Conservation (phyloP, 2,888 invertebrate genomes). For the Eupithecia subfuscata region DNA sequence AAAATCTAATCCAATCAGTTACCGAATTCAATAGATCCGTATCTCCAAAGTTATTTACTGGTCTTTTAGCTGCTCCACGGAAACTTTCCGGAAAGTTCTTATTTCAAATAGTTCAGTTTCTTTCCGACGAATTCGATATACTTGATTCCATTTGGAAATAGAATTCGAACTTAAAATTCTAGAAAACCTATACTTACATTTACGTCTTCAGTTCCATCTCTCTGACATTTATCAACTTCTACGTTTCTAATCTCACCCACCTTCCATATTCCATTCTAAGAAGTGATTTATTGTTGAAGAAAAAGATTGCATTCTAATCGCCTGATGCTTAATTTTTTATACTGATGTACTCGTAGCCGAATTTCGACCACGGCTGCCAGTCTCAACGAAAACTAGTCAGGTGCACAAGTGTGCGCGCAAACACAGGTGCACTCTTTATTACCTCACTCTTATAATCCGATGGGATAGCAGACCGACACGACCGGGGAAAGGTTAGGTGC, state of each 20-base stretch:
- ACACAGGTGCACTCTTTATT: too few relatives aligned
- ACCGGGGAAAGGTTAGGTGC: too few relatives aligned
- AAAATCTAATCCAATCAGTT: not conserved
- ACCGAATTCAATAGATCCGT: slow-evolving; percentile 6
- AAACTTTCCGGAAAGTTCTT: slow-evolving; percentile 12
- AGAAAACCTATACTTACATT: not conserved
- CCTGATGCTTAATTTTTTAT: too few relatives aligned
- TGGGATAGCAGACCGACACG: too few relatives aligned
- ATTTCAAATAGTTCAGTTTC: slow-evolving; percentile 5
- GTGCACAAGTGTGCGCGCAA: too few relatives aligned
- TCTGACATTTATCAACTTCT: not conserved
- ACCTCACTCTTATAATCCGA: too few relatives aligned
- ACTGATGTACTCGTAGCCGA: too few relatives aligned
- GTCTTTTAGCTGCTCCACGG: not conserved
- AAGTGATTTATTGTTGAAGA: too few relatives aligned
- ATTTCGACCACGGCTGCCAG: too few relatives aligned
- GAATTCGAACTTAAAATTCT: slow-evolving; percentile 13
- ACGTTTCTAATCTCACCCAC: not conserved
- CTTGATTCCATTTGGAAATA: slow-evolving; percentile 25
- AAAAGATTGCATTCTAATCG: too few relatives aligned
- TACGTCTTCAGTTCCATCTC: not conserved
- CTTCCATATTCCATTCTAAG: too few relatives aligned
- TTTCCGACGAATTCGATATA: slow-evolving; percentile 20
- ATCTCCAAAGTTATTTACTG: slow-evolving; percentile 9
- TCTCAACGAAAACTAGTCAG: too few relatives aligned